These are phyloP conservation scores for Xestobium rufovillosum DNA, from an alignment of 2,888 invertebrate species.

Conservation along the genomic window DNA sequence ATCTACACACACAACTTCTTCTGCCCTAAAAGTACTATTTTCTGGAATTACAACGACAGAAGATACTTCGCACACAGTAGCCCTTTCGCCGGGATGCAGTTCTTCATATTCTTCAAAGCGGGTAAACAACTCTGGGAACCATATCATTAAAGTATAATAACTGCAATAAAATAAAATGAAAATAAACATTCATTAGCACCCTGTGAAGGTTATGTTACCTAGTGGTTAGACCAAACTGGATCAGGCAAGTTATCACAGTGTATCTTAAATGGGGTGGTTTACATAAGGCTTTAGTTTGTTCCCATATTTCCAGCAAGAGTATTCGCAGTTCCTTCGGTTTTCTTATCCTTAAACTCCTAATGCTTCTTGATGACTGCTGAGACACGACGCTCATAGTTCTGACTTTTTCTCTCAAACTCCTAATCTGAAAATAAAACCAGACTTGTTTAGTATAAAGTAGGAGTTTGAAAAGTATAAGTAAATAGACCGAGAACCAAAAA, in stretches of 20 bases:
- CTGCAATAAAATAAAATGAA: conserved; percentile 45
- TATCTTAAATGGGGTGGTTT: conserved; percentile 67
- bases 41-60: conserved; percentile 50
- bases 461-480: conserved; percentile 1
- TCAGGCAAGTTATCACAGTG: conserved; percentile 67
- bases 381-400: conserved; percentile 57
- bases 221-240: conserved; percentile 76
- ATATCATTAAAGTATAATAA: conserved; percentile 86
- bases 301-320: conserved; percentile 62
- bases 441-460: neutral
- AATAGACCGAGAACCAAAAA: no score
- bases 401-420: conserved; percentile 61
- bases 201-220: conserved; percentile 45
- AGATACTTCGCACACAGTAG: conserved; percentile 72
- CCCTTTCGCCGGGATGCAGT: conserved; percentile 56
- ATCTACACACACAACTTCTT: conserved; percentile 55
- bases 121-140: conserved; percentile 85
- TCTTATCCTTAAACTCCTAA: conserved; percentile 60
- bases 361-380: conserved; percentile 57
- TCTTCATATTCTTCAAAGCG: conserved; percentile 71
- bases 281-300: conserved; percentile 66
- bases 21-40: conserved; percentile 33
- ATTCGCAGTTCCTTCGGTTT: conserved; percentile 66
- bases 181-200: neutral
- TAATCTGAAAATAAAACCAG: conserved; percentile 48